Base-by-base conservation (phyloP, 2,888 invertebrate species). In the Microdon myrmicae region DNA sequence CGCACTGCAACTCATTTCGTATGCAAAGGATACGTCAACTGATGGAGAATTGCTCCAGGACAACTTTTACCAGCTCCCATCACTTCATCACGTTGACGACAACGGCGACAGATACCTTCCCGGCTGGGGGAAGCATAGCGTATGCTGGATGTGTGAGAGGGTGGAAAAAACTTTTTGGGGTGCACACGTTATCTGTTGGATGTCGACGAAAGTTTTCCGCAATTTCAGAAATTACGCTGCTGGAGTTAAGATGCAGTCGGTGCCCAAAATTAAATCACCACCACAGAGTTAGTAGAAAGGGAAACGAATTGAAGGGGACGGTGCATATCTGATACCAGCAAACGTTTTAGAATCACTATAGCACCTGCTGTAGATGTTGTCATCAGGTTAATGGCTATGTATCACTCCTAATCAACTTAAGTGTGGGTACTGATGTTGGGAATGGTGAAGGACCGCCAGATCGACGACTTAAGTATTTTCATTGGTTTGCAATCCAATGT, bases 1-100 rank as follows among this genome's bases (percentile, higher is more conserved):
- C 51, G 41, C 13, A 17, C 34, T 53, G 45, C 29, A 55, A 35
- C 55, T 44, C 38, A 56, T 56, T 61, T 61, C 23, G 56, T 56
- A 61, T 61, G 61, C 56, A 56, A 49, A 43, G 54, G 31, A 14
- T 12, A 35, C 47, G 8, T 19, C 28, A 32, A 28, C 22, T 35
- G 4, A 37, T 14, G 43, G n/a, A 31, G 38, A 25, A 43, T 48
- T 55, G 48, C 55, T 41, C 28, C 29, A 45, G 51, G 43, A 48
- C 22, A 55, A 61, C 43, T 41, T 61, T 56, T 41, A 35, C 56
- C 49, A 22, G 20, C 10, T 48, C 39, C 26, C 48, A 55, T 55
- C 60, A 61, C 49, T 61, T 49, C 49, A 56, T 56, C 48, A 39
- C 29, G 48, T 26, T 39, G 12, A 12, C 12, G 3, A 3, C 10